Base-by-base conservation (phyloP, 1,140 invertebrate species). In the Sycobia sp. region DNA sequence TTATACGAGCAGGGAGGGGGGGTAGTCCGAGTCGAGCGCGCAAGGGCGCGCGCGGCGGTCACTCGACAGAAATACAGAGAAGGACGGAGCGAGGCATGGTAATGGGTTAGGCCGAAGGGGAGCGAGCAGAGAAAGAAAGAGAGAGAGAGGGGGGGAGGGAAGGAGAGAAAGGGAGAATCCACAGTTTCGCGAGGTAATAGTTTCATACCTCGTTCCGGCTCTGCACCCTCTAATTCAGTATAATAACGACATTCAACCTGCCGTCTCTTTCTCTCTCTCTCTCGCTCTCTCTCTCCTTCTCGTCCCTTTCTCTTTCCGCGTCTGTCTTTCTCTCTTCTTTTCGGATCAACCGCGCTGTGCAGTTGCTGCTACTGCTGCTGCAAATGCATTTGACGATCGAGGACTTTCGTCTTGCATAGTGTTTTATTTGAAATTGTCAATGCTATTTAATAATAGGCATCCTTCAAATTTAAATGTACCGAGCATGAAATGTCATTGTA, bases 151-250 rank as follows among this genome's bases (percentile, higher is more conserved):
- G n/a, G n/a, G n/a, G n/a, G n/a, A n/a, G n/a, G n/a, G n/a, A 41
- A 51, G 69, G 49, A 61, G 58, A 53, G 66, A 53, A 47, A 41
- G 66, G 66, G 69, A 63, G 66, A n/a, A n/a, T 74, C 68, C 62
- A 70, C 72, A 73, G 75, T 81, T 78, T 78, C 75, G 72, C 73
- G 77, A 79, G 78, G 75, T 80, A 82, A 82, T 81, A 82, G 80
- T 80, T 82, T 81, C 77, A 78, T 82, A 82, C 78, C 80, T 80
- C 80, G 78, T 80, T 82, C 78, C 78, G 77, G 76, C 78, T 78
- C 75, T 78, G 77, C 78, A 80, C 76, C 79, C 79, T 80, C 79
- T 82, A 80, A 82, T 82, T 82, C 78, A 79, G 65, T 74, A 74
- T 82, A 81, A 82, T 82, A 78, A 81, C 79, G 76, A 79, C 76